Base-by-base conservation (phyloP, 2,113 vertebrate species). In the Entelurus aequoreus region DNA sequence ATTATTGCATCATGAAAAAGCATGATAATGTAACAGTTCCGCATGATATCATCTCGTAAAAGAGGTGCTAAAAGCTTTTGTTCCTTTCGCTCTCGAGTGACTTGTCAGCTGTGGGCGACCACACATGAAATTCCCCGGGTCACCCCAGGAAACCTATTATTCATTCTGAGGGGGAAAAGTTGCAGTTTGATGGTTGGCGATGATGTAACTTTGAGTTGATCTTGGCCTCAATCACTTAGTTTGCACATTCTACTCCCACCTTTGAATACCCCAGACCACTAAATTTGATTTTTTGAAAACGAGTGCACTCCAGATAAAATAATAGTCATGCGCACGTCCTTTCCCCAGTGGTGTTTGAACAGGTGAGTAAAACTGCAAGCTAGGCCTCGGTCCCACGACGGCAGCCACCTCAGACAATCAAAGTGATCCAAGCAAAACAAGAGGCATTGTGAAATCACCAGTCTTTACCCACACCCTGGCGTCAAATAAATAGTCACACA, bases 291-390 rank as follows among this genome's bases (percentile, higher is more conserved):
- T 88, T 83, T 87, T 81, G 84, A 63, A 49, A 71, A 47, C 65
- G 19, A 44, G 36, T 57, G 50, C 44, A 19, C 38, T 66, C 66
- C 55, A 1, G 66, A 79, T 76, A 48, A 80, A 84, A 82, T 70
- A 9, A 59, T 78, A 82, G 68, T 79, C 63, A 73, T 49, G 77
- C 82, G 79, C 63, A 83, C 86, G 89, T 90, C 88, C 88, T 87
- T 54, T 77, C 28, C 55, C 64, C 57, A 44, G 35, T 5, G 16
- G 61, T 92, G 90, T 92, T 91, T 91, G 69, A 69, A 89, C 90
- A 91, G 90, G 89, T 90, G 91, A 91, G 74, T 35, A 67, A 91
- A 90, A 89, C 66, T 90, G 89, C 89, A 87, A 88, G 84, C 87
- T 78, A 75, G 85, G 80, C 78, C 54, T 69, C 47, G 36, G 69